These are phyloP conservation scores for Drosophila truncata DNA, from an alignment of 1,140 invertebrate species.

Conservation along the genomic window DNA sequence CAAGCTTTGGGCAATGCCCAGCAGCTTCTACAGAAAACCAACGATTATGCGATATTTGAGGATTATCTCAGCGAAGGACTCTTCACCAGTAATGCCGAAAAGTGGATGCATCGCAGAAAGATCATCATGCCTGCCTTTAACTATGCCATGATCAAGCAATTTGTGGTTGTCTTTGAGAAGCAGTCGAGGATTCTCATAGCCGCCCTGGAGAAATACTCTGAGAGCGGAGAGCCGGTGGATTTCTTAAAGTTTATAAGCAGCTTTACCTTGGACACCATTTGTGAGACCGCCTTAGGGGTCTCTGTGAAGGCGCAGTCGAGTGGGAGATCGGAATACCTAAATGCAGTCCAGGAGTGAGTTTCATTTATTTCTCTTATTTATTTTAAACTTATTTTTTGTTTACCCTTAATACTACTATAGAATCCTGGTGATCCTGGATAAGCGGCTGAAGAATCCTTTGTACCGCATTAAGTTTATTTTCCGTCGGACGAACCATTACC, in stretches of 20 bases:
- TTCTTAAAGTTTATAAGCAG: constrained; percentile 53
- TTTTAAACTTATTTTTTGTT: too few species aligned
- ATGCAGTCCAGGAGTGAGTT: constrained; percentile 63
- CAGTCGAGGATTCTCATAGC: constrained; percentile 47
- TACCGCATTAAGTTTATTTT: constrained; percentile 54
- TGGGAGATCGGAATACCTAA: constrained; percentile 55
- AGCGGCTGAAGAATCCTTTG: constrained; percentile 49
- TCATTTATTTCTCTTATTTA: background rate
- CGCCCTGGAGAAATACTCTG: constrained; percentile 12
- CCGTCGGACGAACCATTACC: background rate
- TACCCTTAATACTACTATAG: constrained; percentile 5
- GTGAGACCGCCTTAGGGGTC: constrained; percentile 62
- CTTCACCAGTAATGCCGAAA: constrained; percentile 88
- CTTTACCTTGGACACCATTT: constrained; percentile 68
- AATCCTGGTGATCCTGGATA: constrained; percentile 50
- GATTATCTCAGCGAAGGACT: constrained; percentile 89
- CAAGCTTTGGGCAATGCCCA: constrained; percentile 64
- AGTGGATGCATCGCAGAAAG: constrained; percentile 92
- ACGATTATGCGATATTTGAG: constrained; percentile 86
- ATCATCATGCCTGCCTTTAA: constrained; percentile 95
- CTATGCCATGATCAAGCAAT: constrained; percentile 89
- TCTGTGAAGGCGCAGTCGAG: constrained; percentile 50
- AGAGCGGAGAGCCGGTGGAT: constrained; percentile 32
- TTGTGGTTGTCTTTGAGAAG: constrained; percentile 46
- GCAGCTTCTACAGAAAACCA: constrained; percentile 86